Evolutionary conservation across 2,113 vertebrate species (phyloP).

Genomic region (Dromas ardeola): DNA sequence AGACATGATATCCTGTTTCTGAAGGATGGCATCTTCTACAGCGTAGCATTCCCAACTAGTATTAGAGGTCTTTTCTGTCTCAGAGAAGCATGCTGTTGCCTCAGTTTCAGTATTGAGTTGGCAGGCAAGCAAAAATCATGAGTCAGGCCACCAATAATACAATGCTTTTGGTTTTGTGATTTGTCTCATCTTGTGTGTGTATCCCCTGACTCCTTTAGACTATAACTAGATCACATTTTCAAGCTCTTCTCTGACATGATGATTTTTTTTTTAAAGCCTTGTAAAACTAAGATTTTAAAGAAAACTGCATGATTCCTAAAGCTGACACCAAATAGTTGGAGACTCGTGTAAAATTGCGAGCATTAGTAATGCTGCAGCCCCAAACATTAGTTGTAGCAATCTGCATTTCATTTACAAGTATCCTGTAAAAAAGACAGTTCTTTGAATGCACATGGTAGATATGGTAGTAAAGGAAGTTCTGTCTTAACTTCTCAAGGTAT

Average conservation of each 20-base stretch:
- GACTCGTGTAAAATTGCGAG: not conserved
- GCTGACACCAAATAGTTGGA: not conserved
- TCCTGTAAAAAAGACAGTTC: not conserved
- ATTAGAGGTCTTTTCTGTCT: not conserved
- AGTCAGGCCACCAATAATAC: not conserved
- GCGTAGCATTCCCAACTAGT: accelerated
- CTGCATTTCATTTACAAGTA: not conserved
- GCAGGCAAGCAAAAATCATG: not conserved
- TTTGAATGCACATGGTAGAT: not conserved
- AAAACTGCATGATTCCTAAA: not conserved
- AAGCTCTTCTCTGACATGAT: not conserved
- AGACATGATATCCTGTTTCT: not conserved
- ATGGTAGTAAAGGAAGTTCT: not conserved
- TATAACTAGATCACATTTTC: not conserved
- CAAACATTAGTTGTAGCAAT: not conserved
- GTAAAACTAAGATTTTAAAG: not conserved
- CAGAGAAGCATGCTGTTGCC: not conserved
- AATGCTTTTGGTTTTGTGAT: not conserved
- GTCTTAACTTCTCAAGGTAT: not conserved
- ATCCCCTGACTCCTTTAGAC: not conserved
- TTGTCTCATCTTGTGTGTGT: not conserved
- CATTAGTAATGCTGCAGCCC: not conserved
- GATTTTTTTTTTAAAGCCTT: not conserved
- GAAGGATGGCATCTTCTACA: not conserved
- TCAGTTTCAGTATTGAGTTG: not conserved